Evolutionary conservation across 2,888 invertebrate species (phyloP).

Genomic region (Scaptomyza polygonia): DNA sequence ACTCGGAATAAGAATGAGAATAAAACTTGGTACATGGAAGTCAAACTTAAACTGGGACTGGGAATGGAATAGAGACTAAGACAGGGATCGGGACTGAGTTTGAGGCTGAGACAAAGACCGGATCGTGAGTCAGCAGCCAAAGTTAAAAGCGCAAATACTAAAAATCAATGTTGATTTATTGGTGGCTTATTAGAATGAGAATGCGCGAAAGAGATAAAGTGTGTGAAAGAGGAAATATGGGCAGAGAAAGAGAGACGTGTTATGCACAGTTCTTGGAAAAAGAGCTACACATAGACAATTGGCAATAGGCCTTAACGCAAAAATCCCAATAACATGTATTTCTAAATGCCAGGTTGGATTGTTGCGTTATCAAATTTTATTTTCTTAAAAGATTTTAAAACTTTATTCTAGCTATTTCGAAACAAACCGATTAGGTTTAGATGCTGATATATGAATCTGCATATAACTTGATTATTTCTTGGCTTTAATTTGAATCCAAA

Average conservation of each 20-base stretch:
- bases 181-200: constrained; percentile 74
- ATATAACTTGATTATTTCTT: background rate
- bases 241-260: constrained; percentile 23
- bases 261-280: constrained; percentile 46
- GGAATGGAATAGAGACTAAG: constrained; percentile 16
- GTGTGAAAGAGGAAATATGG: constrained; percentile 4
- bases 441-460: background rate
- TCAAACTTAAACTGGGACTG: constrained; percentile 35
- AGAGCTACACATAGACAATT: constrained; percentile 22
- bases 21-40: constrained; percentile 52
- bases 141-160: constrained; percentile 62
- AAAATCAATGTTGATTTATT: constrained; percentile 75
- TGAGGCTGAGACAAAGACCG: constrained; percentile 44
- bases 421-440: background rate
- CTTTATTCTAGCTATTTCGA: background rate
- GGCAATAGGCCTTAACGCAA: constrained; percentile 31
- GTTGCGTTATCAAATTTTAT: background rate
- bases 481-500: background rate
- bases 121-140: constrained; percentile 74
- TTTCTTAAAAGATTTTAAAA: background rate
- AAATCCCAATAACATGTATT: constrained; percentile 25
- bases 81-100: constrained; percentile 26
- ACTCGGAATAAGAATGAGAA: constrained; percentile 58
- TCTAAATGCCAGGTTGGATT: too few relatives aligned
- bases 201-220: constrained; percentile 42